Evolutionary conservation across 1,140 invertebrate genomes (phyloP), one percentile per base, ranked within the genome.

Genomic region (Phymastichus coffea): DNA sequence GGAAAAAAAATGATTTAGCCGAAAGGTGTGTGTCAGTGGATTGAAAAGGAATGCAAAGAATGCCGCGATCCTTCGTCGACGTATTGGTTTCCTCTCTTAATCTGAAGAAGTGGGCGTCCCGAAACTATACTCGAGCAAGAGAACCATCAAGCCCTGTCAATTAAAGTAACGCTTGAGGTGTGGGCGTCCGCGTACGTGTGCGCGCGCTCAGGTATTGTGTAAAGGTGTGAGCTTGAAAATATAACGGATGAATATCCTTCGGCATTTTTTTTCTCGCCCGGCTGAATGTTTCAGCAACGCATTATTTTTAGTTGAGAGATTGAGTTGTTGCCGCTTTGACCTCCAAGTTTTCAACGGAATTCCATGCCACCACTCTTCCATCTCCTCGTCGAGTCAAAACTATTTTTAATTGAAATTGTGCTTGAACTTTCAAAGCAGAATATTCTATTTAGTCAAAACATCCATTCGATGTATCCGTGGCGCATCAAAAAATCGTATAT

Each of bases 101-200:
- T 57, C 54, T 10, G 3, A 40, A 33, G 28, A n/a, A n/a, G 23
- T 55, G 25, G 53, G 30, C 37, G 37, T 25, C n/a, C 14, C 10
- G 14, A 17, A 38, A n/a, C n/a, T n/a, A n/a, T n/a, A n/a, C n/a
- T n/a, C n/a, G 30, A 54, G 26, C 51, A 43, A 43, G 43, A 56
- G n/a, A 47, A 56, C 22, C 41, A 23, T 47, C 43, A 25, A 48
- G 33, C 46, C 33, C 54, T 57, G 54, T 57, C 54, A 57, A 48
- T 57, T 57, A 48, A 52, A 40, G 44, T 25, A 47, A 57, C 19
- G 30, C 43, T 17, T 9, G 14, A 35, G 54, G 54, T 55, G 53
- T 46, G 28, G 41, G 53, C 28, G 53, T 56, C 26, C 8, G 43
- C n/a, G 19, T 10, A n/a, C 3, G 14, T 0, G 3, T 12, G 3